Percentiles rank a stretch among this genome's conserved stretches.
These are phyloP conservation scores for Caenorhabditis virilis DNA, from an alignment of 2,888 invertebrate genomes.

Conservation along the genomic window DNA sequence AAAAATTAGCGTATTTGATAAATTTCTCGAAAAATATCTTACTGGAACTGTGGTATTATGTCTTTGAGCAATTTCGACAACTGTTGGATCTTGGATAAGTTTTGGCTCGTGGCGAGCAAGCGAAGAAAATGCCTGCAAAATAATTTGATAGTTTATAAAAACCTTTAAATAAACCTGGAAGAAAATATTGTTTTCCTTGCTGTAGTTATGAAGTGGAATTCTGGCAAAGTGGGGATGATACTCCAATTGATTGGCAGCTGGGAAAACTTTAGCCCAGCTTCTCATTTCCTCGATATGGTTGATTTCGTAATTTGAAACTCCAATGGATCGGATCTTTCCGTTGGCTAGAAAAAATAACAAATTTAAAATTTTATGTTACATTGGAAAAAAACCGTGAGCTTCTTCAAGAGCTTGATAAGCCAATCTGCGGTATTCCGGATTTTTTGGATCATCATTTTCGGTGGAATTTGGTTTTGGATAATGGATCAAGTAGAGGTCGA, in stretches of 20 bases:
- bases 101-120: conserved; percentile 68
- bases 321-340: conserved; percentile 76
- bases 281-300: conserved; percentile 77
- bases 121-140: conserved; percentile 70
- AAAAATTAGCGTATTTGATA: conserved; percentile 6
- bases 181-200: conserved; percentile 68
- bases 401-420: conserved; percentile 78
- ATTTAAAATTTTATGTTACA: conserved; percentile 7
- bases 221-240: conserved; percentile 71
- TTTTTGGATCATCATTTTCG: conserved; percentile 71
- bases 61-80: conserved; percentile 75
- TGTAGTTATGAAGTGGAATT: conserved; percentile 67
- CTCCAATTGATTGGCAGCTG: conserved; percentile 68
- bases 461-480: conserved; percentile 78
- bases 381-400: conserved; percentile 70
- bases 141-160: background rate
- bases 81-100: conserved; percentile 74
- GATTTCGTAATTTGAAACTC: conserved; percentile 81
- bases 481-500: conserved; percentile 75
- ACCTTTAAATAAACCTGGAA: conserved; percentile 60
- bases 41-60: conserved; percentile 69
- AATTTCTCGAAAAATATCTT: conserved; percentile 2
- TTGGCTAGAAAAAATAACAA: conserved; percentile 29
- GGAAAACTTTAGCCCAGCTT: conserved; percentile 23
- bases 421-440: conserved; percentile 74